Conservation (phyloP, 2,797 vertebrate genomes). For the Eospalax fontanierii region DNA sequence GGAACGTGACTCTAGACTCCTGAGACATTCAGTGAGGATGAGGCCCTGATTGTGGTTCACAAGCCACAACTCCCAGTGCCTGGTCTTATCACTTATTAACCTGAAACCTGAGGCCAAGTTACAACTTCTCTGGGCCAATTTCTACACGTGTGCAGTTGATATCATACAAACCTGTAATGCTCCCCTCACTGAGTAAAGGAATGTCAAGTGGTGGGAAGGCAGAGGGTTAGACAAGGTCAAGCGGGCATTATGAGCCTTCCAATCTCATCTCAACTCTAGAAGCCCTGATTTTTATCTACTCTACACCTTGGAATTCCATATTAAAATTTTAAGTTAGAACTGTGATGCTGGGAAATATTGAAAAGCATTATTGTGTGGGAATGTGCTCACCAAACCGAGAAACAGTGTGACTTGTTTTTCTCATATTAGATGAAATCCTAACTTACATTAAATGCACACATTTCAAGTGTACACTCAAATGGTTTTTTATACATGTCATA, state of each 20-base stretch:
- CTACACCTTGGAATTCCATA: background rate
- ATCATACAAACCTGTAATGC: background rate
- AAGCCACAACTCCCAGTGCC: background rate
- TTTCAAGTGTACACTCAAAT: background rate
- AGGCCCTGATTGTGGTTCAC: background rate
- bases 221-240: background rate
- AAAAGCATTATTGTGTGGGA: conserved; percentile 42
- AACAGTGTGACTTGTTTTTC: background rate
- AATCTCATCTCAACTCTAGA: background rate
- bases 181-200: background rate
- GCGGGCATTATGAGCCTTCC: too few species aligned
- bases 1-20: background rate
- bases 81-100: background rate
- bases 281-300: background rate
- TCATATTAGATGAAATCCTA: background rate
- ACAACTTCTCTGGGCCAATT: background rate
- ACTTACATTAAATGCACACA: conserved; percentile 23
- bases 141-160: background rate
- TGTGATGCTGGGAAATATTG: conserved; percentile 11
- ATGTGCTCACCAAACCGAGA: conserved; percentile 25
- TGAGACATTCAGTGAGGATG: background rate
- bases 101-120: background rate
- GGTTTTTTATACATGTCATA: background rate
- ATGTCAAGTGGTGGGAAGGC: background rate
- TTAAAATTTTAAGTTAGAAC: background rate